These are phyloP conservation scores for Sylvicola cinctus DNA, from an alignment of 2,888 invertebrate species.

Conservation along the genomic window DNA sequence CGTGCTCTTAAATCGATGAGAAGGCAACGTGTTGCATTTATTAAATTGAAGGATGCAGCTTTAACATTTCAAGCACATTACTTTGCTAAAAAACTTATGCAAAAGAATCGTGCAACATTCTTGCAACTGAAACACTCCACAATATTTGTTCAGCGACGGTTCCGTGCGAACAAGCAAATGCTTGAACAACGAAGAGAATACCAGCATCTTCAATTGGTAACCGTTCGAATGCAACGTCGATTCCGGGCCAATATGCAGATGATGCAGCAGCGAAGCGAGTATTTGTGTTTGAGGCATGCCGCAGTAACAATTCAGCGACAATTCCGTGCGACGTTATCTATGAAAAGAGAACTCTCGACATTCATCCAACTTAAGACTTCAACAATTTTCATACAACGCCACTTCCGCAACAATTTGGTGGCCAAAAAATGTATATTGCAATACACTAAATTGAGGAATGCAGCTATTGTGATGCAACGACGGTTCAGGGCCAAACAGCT, in stretches of 20 bases:
- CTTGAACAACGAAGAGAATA: slow-evolving; percentile 5
- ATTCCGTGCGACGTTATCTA: slow-evolving; percentile 17
- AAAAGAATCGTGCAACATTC: slow-evolving; percentile 12
- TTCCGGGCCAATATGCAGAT: slow-evolving; percentile 23
- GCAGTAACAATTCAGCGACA: slow-evolving; percentile 20
- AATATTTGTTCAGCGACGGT: slow-evolving; percentile 19
- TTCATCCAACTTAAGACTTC: slow-evolving; percentile 11
- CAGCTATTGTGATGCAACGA: slow-evolving; percentile 19
- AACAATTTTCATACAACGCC: slow-evolving; percentile 19
- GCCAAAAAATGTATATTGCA: slow-evolving; percentile 14
- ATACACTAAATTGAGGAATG: slow-evolving; percentile 16
- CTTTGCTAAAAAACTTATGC: slow-evolving; percentile 18
- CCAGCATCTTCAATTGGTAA: slow-evolving; percentile 8
- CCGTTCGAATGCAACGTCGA: slow-evolving; percentile 20
- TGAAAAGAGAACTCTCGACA: slow-evolving; percentile 3
- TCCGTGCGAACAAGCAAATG: slow-evolving; percentile 8
- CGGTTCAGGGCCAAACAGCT: slow-evolving; percentile 18
- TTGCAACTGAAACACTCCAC: slow-evolving; percentile 13
- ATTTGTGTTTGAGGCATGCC: slow-evolving; percentile 14
- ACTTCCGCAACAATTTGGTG: slow-evolving; percentile 19
- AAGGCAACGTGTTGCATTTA: slow-evolving; percentile 16
- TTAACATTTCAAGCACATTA: slow-evolving; percentile 23
- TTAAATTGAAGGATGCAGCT: slow-evolving; percentile 15
- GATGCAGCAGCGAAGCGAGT: slow-evolving; percentile 17
- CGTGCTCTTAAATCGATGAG: slow-evolving; percentile 20